Evolutionary conservation across 2,888 invertebrate genomes (phyloP).

Genomic region (Kryphioiulus occultus): DNA sequence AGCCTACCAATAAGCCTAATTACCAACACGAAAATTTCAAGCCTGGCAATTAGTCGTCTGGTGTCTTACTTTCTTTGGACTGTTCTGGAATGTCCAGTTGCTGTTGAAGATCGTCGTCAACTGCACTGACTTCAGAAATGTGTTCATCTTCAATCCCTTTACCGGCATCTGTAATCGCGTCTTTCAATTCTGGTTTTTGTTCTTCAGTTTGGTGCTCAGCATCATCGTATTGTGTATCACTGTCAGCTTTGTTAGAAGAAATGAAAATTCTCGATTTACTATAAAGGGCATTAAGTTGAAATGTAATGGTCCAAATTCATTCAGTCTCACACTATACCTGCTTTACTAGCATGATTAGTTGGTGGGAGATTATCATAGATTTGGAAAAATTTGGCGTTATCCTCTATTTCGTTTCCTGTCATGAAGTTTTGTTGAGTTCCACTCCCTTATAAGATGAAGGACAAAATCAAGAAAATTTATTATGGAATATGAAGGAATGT

Average conservation of each 20-base stretch:
- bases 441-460: neutral
- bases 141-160: neutral
- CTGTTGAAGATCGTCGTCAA: neutral
- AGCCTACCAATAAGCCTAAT: too few relatives aligned
- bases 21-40: neutral
- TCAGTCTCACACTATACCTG: neutral
- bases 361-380: neutral
- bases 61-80: neutral
- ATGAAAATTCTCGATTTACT: too few relatives aligned
- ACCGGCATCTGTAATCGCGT: neutral
- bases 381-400: neutral
- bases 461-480: neutral
- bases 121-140: neutral
- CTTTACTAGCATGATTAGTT: neutral
- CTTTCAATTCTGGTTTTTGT: neutral
- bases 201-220: neutral
- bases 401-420: neutral
- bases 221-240: neutral
- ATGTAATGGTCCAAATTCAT: too few relatives aligned
- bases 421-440: neutral
- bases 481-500: neutral
- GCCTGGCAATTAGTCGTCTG: neutral
- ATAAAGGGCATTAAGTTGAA: too few relatives aligned
- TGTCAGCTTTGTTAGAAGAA: neutral
- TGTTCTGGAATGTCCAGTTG: neutral